These are phyloP conservation scores for Orchestia grillus DNA, from an alignment of 1,140 invertebrate species.

Conservation along the genomic window DNA sequence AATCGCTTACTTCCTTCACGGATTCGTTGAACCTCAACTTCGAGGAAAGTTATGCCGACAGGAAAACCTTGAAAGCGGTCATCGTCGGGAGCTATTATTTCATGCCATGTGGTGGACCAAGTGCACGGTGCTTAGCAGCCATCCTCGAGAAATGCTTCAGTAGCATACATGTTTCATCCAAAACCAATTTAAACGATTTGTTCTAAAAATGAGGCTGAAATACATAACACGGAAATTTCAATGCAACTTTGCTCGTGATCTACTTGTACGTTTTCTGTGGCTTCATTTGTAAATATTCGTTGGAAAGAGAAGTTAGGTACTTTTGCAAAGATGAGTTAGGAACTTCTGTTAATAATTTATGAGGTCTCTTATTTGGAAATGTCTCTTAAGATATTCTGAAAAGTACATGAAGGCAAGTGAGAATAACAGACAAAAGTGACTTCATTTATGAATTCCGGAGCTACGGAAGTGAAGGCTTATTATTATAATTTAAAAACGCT, in stretches of 20 bases:
- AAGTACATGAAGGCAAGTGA: too few species aligned
- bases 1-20: constrained; percentile 5
- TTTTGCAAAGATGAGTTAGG: not conserved
- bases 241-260: not conserved
- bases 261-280: not conserved
- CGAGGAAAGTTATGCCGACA: not conserved
- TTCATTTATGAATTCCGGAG: too few species aligned
- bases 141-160: not conserved
- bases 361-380: not conserved
- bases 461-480: too few species aligned
- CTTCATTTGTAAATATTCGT: not conserved
- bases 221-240: not conserved
- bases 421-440: too few species aligned
- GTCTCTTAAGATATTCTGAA: too few species aligned
- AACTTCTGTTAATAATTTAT: not conserved
- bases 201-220: not conserved
- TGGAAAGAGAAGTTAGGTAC: not conserved
- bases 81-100: not conserved
- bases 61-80: not conserved
- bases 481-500: too few species aligned
- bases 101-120: not conserved
- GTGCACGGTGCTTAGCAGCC: not conserved
- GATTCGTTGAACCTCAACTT: constrained; percentile 9
- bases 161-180: not conserved
- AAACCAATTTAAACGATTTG: not conserved